Evolutionary conservation across 2,888 invertebrate species (phyloP), one percentile per base, ranked within the genome.

Genomic region (Nephrocerus scutellatus): DNA sequence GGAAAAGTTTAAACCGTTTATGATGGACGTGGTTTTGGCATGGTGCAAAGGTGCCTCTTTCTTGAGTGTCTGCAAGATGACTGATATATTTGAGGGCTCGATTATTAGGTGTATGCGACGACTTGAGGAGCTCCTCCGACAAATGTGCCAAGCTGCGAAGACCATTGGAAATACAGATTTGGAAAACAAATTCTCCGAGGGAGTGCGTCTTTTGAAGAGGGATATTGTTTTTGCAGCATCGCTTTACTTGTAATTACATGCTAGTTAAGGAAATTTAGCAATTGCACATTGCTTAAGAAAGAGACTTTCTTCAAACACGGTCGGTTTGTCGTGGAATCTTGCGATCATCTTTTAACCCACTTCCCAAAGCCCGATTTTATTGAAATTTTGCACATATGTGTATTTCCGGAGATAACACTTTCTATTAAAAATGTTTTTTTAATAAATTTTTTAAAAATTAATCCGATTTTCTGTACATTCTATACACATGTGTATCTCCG

Each of bases 151-250:
- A 68, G 96, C 96, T 3, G 84, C 95, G 3, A 96, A 93, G 72
- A 91, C 89, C 52, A 96, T 97, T 51, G 97, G 96, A 12, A 96
- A 95, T 66, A 84, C 86, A 1, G 93, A 93, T 53, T 73, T 97
- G 48, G 96, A 97, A 72, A 86, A 86, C 57, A 97, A 96, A 71
- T 97, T 97, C 70, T 83, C 86, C 50, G 88, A 90, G 61, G 88
- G 89, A 41, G 86, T 95, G 50, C 85, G 84, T 57, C 70, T 88
- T 47, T 79, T 98, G 41, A 99, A 98, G 70, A 77, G 98, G 50
- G 98, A 98, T 67, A 99, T 99, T 62, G 90, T 98, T n/a, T 99
- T 99, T 71, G 98, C 98, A 15, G 96, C 97, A 40, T 96, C 95
- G 68, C 77, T 98, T 36, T 98, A 98, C 70, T 74, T 93, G 53